Base-by-base conservation (phyloP, 2,797 vertebrate genomes). In the Alosa sapidissima region DNA sequence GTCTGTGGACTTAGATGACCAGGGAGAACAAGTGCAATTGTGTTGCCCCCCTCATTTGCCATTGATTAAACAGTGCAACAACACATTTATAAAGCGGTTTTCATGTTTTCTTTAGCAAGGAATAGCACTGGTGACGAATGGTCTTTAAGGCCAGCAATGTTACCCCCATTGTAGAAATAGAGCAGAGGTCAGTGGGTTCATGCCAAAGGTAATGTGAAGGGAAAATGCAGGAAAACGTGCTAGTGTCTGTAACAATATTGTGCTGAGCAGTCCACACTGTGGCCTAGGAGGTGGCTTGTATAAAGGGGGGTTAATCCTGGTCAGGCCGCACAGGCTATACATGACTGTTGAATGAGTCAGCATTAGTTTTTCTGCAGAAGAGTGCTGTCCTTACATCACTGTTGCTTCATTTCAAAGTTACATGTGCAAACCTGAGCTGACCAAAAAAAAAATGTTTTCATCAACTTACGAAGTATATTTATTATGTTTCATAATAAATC, bases 211-310 rank as follows among this genome's bases (percentile, higher is more conserved):
- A 65, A 65, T 41, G 82, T 36, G 81, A 68, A 82, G 49, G 78
- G 41, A 82, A 87, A 84, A 87, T 84, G 54, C 83, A 87, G 89
- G 88, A 54, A 85, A 24, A 84, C 24, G 49, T 88, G 68, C 51
- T 87, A 83, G 84, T 82, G 82, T 33, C 83, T 91, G 84, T 83
- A 13, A 41, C 41, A 3, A 41, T 16, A 72, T 83, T 81, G 60
- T 85, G 81, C 87, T 47, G 51, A 85, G 48, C n/a, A 51, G 58
- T 51, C 11, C 81, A 51, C 60, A 85, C 62, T 86, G 78, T 72
- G 89, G 83, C 86, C 81, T 85, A 58, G n/a, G 81, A 85, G 28
- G 52, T 81, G 19, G 47, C 65, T 52, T 81, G 68, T 60, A 41
- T 78, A 45, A 47, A 10, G 28, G 54, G 65, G 54, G 33, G 86